These are phyloP conservation scores for Erebia palarica DNA, from an alignment of 2,888 invertebrate species.

Conservation along the genomic window DNA sequence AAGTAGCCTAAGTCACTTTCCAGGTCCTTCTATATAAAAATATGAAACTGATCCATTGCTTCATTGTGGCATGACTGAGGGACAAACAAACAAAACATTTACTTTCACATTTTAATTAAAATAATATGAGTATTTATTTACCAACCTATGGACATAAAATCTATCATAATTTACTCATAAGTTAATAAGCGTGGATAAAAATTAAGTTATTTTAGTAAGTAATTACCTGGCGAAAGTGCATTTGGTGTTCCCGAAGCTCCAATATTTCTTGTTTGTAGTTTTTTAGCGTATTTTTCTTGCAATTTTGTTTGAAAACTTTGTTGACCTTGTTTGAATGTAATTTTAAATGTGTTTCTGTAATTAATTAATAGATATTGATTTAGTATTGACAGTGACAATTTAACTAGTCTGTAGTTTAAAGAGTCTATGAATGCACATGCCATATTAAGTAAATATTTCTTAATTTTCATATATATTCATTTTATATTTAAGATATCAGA, in stretches of 20 bases:
- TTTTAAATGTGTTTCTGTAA: not conserved
- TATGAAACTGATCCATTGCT: too few species aligned
- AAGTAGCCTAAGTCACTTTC: too few species aligned
- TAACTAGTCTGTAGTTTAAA: not conserved
- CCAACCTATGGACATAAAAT: too few species aligned
- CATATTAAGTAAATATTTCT: too few species aligned
- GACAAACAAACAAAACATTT: too few species aligned
- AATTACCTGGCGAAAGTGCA: not conserved
- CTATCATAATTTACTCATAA: not conserved
- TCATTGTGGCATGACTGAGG: too few species aligned
- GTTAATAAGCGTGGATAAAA: not conserved
- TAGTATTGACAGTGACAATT: not conserved
- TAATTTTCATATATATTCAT: too few species aligned
- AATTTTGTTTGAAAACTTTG: slow-evolving; percentile 27
- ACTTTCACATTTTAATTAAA: too few species aligned
- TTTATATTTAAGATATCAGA: too few species aligned
- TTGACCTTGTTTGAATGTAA: slow-evolving; percentile 2
- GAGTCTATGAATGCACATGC: too few species aligned
- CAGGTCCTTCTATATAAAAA: too few species aligned
- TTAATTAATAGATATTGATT: not conserved
- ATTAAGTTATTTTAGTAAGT: not conserved
- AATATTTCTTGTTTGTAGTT: slow-evolving; percentile 22
- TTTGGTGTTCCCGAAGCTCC: not conserved
- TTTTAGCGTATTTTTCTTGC: slow-evolving; percentile 28
- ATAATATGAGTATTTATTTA: too few species aligned